Evolutionary conservation across 2,888 invertebrate species (phyloP).

Genomic region (Subacronicta megacephala): DNA sequence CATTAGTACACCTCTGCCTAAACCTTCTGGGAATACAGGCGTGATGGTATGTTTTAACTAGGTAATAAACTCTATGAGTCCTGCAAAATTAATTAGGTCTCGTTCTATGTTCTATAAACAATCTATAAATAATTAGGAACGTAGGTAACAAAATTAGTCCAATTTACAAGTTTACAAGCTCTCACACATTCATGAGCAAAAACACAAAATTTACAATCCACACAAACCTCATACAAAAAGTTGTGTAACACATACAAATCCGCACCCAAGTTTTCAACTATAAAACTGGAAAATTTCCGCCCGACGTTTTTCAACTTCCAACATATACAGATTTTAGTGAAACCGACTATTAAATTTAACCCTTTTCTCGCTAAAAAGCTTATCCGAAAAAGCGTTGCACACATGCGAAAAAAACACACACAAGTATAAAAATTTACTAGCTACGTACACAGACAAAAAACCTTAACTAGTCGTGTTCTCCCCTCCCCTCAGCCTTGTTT

Average conservation of each 20-base stretch:
- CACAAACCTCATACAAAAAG: constrained; percentile 30
- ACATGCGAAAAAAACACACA: constrained; percentile 58
- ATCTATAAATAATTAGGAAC: background rate
- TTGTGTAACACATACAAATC: constrained; percentile 45
- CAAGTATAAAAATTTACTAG: constrained; percentile 50
- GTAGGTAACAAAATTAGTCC: constrained; percentile 1
- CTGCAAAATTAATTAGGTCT: too few species aligned
- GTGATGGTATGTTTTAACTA: too few species aligned
- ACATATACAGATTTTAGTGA: constrained; percentile 63
- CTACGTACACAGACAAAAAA: constrained; percentile 83
- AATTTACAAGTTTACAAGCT: constrained; percentile 10
- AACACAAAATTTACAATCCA: constrained; percentile 24
- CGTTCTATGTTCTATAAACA: background rate
- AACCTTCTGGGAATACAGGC: too few species aligned
- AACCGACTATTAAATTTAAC: constrained; percentile 72
- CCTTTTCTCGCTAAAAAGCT: constrained; percentile 74
- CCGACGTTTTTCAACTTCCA: constrained; percentile 57
- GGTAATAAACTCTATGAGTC: too few species aligned
- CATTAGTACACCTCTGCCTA: too few species aligned
- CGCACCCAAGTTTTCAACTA: constrained; percentile 43
- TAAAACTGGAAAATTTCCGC: constrained; percentile 48
- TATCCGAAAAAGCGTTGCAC: constrained; percentile 71
- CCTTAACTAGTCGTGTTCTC: constrained; percentile 77
- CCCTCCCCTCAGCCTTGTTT: constrained; percentile 41
- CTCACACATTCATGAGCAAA: constrained; percentile 8